phyloP scores from a whole-genome alignment of 1,140 invertebrate species.

The Meloidogyne floridensis region DNA sequence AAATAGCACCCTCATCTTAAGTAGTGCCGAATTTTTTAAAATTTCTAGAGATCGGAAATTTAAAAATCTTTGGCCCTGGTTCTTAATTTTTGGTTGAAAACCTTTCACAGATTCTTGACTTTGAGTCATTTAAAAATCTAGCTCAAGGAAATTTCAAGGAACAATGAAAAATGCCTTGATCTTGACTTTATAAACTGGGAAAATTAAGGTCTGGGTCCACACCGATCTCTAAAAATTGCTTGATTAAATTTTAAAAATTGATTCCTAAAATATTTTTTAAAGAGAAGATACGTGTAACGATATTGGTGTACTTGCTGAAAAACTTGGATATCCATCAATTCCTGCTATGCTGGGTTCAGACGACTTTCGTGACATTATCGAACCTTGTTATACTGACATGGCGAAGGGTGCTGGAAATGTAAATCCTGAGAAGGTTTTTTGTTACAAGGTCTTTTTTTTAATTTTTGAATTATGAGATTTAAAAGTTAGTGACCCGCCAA shows the following conservation, averaged over 20 bases:
- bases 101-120: no score
- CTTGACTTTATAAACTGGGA: not conserved
- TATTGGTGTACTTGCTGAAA: constrained; percentile 8
- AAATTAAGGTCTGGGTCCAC: no score
- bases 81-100: no score
- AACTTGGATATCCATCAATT: constrained; percentile 30
- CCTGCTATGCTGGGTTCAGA: constrained; percentile 30
- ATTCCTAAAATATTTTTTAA: constrained; percentile 1
- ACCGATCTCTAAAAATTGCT: no score
- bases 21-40: no score
- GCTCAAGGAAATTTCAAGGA: not conserved
- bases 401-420: constrained; percentile 28
- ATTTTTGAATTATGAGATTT: no score
- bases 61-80: no score
- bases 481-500: no score
- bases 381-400: constrained; percentile 27
- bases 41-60: no score
- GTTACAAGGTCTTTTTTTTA: constrained; percentile 13
- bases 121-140: no score
- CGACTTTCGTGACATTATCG: constrained; percentile 31
- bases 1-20: no score
- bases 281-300: constrained; percentile 33
- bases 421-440: constrained; percentile 20
- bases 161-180: not conserved
- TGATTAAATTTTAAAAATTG: not conserved